Evolutionary conservation across 2,113 vertebrate genomes (phyloP).

Genomic region (Pangasianodon hypophthalmus): DNA sequence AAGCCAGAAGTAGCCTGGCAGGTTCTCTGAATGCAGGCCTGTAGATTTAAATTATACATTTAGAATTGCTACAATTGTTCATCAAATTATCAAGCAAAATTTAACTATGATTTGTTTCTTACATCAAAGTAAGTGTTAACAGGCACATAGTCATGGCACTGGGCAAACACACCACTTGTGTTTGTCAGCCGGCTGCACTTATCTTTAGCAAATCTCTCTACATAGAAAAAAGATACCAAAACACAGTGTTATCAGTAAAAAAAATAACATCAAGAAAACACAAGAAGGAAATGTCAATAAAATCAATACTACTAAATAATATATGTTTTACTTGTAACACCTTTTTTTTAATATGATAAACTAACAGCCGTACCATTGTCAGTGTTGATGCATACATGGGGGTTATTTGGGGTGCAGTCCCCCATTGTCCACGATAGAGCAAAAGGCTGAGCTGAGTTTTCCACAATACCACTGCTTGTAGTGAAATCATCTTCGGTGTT

Average conservation of each 20-base stretch:
- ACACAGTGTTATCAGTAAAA: background rate
- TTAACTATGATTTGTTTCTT: constrained; percentile 7
- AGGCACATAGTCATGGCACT: constrained; percentile 72
- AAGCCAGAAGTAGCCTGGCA: constrained; percentile 59
- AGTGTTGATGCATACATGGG: constrained; percentile 67
- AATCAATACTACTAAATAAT: background rate
- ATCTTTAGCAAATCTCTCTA: constrained; percentile 77
- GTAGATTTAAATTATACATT: constrained; percentile 10
- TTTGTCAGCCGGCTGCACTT: constrained; percentile 70
- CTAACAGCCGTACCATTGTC: constrained; percentile 68
- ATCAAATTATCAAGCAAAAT: background rate
- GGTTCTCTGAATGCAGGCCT: constrained; percentile 69
- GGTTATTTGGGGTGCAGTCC: constrained; percentile 55
- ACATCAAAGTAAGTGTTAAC: constrained; percentile 69
- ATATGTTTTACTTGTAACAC: background rate
- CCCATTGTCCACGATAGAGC: constrained; percentile 67
- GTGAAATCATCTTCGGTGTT: constrained; percentile 73
- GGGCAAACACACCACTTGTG: constrained; percentile 72
- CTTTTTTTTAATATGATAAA: background rate
- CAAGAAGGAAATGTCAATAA: constrained; percentile 50
- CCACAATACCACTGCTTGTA: constrained; percentile 66
- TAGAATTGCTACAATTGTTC: background rate
- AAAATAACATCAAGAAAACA: constrained; percentile 61
- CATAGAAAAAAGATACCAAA: constrained; percentile 27
- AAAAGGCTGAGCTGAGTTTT: constrained; percentile 66